Base-by-base conservation (phyloP, 2,888 invertebrate genomes). In the Phortica magna region DNA sequence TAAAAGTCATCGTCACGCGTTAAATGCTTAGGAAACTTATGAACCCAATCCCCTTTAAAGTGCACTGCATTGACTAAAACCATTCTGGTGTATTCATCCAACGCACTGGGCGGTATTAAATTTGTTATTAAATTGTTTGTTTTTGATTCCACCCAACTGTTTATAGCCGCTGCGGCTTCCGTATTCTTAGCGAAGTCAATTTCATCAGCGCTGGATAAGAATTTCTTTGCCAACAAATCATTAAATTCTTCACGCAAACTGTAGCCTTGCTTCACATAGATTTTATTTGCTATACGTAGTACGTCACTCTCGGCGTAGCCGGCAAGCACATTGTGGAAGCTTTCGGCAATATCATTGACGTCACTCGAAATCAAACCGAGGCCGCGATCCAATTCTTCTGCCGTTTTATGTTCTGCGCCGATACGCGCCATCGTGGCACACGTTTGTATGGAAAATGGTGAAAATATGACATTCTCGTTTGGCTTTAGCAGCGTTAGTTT, bases 91-190 rank as follows among this genome's bases (percentile, higher is more conserved):
- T 91, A 82, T 0, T 75, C 39, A 85, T 91, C 84, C 2, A 96
- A 85, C 88, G 92, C 92, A 79, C 92, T 94, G 1, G 94, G 48
- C 0, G 93, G 87, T 70, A 98, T 92, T 12, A 98, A 92, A 84
- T 97, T 93, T 83, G 95, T 94, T 79, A 98, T 98, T 89, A 95
- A 96, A n/a, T 95, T 92, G 73, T 96, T 95, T 0, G 98, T 98
- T 89, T 96, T 94, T 2, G 93, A 90, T 87, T 95, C 94, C 70
- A 95, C 96, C 96, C 97, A 98, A 64, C 91, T 83, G 89, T 98
- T 98, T 72, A 98, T 97, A 0, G 88, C 90, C 0, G 91, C 83
- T 0, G 93, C 93, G 7, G 94, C 93, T 61, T 88, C 91, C 1
- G 83, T 87, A 14, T 92, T 91, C 12, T 93, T 79, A 0, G 70